Evolutionary conservation across 1,140 invertebrate genomes (phyloP).

Genomic region (Sminthurides bifidus): DNA sequence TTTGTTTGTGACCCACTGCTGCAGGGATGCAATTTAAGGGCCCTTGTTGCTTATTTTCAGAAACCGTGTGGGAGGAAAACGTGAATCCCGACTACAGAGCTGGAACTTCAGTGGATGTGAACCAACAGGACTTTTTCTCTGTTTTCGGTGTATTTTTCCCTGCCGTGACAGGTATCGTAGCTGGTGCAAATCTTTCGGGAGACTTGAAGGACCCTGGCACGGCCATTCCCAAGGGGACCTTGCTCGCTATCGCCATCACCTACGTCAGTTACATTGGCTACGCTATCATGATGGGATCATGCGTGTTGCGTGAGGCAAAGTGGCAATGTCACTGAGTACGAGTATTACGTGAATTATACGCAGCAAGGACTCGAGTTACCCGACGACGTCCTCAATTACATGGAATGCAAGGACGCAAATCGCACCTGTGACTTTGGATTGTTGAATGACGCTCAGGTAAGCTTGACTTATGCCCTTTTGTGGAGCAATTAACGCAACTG

Average conservation of each 20-base stretch:
- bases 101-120: constrained; percentile 33
- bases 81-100: constrained; percentile 33
- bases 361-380: not conserved
- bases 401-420: not conserved
- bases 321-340: not conserved
- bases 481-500: not conserved
- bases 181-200: constrained; percentile 63
- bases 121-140: constrained; percentile 36
- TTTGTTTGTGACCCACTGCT: not conserved
- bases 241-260: constrained; percentile 44
- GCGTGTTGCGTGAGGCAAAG: constrained; percentile 37
- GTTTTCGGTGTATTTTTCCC: constrained; percentile 37
- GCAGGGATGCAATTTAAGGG: not conserved
- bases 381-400: constrained; percentile 28
- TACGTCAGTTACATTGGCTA: constrained; percentile 44
- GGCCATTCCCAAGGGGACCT: constrained; percentile 51
- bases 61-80: constrained; percentile 34
- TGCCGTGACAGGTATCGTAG: constrained; percentile 40
- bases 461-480: not conserved
- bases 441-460: constrained; percentile 39
- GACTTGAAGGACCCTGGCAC: constrained; percentile 81
- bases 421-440: constrained; percentile 38
- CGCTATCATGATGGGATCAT: constrained; percentile 41
- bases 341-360: not conserved
- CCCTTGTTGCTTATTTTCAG: constrained; percentile 25